These are phyloP conservation scores for Actias luna DNA, from an alignment of 2,888 invertebrate species.

Conservation along the genomic window DNA sequence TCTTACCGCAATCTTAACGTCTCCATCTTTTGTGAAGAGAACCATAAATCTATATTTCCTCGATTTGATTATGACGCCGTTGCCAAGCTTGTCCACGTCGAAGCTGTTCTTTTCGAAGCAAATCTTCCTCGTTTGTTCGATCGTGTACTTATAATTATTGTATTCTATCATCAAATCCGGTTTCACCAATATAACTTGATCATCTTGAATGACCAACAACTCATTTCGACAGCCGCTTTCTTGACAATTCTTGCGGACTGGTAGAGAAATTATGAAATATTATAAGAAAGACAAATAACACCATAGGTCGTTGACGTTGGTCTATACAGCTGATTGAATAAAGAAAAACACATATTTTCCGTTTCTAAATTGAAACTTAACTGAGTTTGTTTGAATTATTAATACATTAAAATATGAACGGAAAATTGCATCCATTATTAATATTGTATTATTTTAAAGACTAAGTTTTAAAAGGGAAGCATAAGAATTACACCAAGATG, in stretches of 20 bases:
- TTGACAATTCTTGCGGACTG: constrained; percentile 85
- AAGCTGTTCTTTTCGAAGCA: constrained; percentile 84
- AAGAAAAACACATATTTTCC: background rate
- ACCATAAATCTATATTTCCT: constrained; percentile 88
- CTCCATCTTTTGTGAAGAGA: constrained; percentile 85
- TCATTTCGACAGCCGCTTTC: constrained; percentile 82
- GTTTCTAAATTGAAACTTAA: background rate
- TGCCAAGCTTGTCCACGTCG: constrained; percentile 85
- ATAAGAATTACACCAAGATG: too few species aligned
- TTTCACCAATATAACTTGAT: constrained; percentile 81
- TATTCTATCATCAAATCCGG: constrained; percentile 85
- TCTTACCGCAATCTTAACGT: constrained; percentile 86
- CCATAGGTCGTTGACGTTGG: background rate
- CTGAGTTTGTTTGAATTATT: too few species aligned
- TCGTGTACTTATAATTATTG: constrained; percentile 84
- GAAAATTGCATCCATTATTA: too few species aligned
- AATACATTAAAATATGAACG: too few species aligned
- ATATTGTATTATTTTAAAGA: too few species aligned
- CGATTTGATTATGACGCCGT: constrained; percentile 85
- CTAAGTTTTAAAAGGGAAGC: too few species aligned
- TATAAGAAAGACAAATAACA: background rate
- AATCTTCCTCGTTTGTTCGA: constrained; percentile 83
- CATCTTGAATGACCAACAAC: constrained; percentile 83
- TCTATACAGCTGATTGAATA: background rate
- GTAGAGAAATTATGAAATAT: background rate